Evolutionary conservation across 2,888 invertebrate genomes (phyloP), one percentile per base, ranked within the genome.

Genomic region (Augochlorella aurata): DNA sequence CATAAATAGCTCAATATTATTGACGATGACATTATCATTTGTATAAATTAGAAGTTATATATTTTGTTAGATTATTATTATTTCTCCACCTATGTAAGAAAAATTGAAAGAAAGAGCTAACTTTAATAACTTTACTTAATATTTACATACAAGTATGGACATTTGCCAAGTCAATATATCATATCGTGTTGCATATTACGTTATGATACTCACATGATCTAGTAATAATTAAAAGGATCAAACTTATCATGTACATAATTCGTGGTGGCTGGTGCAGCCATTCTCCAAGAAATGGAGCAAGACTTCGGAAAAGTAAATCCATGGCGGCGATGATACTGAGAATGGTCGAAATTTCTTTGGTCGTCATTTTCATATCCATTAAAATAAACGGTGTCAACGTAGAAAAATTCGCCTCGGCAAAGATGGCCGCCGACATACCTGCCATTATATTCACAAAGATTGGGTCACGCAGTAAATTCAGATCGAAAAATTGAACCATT

Each of bases 321-420:
- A 93, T 90, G 0, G 89, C 85, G 44, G 95, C 96, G 68, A 96
- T 93, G 0, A 95, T 91, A 44, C 96, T 95, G 95, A 97, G 95
- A 61, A 96, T 92, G 38, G 94, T 94, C 0, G 96, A 96, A 73
- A 96, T 96, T 85, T 95, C 93, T 9, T 94, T 89, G 0, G 95
- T 96, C 50, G 94, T 93, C 87, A 96, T 95, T 38, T 94, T 91
- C 93, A 95, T 95, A 86, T 96, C 96, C 65, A 94, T 94, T 24
- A 97, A 92, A 79, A 97, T 96, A 69, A 96, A 95, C 2, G 96
- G 96, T 8, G 96, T 94, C 69, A 96, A 89, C 18, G 96, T 90
- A 0, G 96, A 95, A 90, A 97, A 97, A 89, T 96, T 96, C 0
- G 96, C 94, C 91, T 97, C 97, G 0, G 96, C 96, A 88, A 96